Evolutionary conservation across 53 echinoderm and acorn worm species (phyloP).

Genomic region (Antedon mediterranea): DNA sequence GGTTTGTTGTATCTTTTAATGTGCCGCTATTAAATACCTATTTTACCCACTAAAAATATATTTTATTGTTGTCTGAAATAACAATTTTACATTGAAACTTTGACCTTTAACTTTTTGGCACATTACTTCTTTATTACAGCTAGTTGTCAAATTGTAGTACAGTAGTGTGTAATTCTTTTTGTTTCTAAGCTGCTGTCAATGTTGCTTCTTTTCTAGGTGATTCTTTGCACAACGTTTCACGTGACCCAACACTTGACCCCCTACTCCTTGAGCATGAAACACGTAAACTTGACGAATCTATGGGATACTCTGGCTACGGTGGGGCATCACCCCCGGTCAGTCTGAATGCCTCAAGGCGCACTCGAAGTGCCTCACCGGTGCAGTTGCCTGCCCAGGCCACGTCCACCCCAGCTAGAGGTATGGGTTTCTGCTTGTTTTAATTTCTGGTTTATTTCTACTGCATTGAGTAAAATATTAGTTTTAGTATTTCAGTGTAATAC

Average conservation of each 20-base stretch:
- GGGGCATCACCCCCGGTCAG: conserved; percentile 48
- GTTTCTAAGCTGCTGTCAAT: neutral
- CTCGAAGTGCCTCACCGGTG: conserved; percentile 65
- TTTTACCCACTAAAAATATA: no score
- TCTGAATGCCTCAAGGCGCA: conserved; percentile 46
- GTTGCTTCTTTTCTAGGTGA: conserved; percentile 32
- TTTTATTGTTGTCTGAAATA: no score
- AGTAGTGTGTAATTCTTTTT: neutral
- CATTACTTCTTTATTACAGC: no score
- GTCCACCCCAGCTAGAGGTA: conserved; percentile 69
- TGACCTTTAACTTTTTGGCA: no score
- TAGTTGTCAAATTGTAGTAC: no score
- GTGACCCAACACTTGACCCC: conserved; percentile 83
- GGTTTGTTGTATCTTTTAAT: no score
- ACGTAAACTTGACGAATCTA: conserved; percentile 82
- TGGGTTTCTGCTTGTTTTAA: neutral
- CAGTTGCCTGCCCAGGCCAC: conserved; percentile 51
- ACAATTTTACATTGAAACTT: no score
- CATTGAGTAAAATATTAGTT: no score
- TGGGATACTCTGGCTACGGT: conserved; percentile 53
- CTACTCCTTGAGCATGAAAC: conserved; percentile 91
- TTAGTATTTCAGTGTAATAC: no score
- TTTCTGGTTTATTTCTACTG: no score
- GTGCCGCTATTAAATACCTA: no score
- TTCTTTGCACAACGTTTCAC: conserved; percentile 70